Base-by-base conservation (phyloP, 2,888 invertebrate genomes). In the Agrochola lota region DNA sequence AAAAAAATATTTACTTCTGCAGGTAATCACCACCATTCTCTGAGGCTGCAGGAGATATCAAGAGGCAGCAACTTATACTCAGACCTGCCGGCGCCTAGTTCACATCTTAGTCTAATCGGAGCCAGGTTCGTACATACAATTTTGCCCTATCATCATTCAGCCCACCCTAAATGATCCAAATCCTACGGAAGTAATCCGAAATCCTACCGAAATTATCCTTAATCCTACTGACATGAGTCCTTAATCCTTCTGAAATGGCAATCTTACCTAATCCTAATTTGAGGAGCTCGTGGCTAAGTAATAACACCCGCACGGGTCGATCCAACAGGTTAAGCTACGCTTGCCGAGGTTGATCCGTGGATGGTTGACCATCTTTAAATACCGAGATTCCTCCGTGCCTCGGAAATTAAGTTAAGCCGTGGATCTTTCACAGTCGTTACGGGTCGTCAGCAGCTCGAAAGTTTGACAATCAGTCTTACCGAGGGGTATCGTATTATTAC, bases 81-180 rank as follows among this genome's bases (percentile, higher is more conserved):
- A n/a, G 99, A 99, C 91, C 93, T 99, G 75, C 99, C 99, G 0
- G 96, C 97, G 2, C 98, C 98, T 0, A 98, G 98, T 87, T 97
- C 97, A 30, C 96, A 97, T 78, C 94, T 97, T 91, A 95, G 97
- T 95, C 79, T 97, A 4, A 95, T 97, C 60, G 97, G 97, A 55
- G 96, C 97, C 7, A 95, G 97, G 96, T 97, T 86, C 78, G 85
- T 62, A n/a, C 23, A 1, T n/a, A 26, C 12, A 35, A 52, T 2
- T 55, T 35, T 68, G 6, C 12, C n/a, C 20, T 60, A 26, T 20
- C 20, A 43, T 62, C 26, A 60, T 12, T 40, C 2, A 26, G 26
- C 5, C 12, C 64, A n/a, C 20, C 20, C 15, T 3, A 7, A 30
- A n/a, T 17, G 4, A 71, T 71, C 11, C 43, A 30, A 46, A 46